These are phyloP conservation scores for Sebastes nivosus DNA, from an alignment of 2,797 vertebrate species.

Conservation along the genomic window DNA sequence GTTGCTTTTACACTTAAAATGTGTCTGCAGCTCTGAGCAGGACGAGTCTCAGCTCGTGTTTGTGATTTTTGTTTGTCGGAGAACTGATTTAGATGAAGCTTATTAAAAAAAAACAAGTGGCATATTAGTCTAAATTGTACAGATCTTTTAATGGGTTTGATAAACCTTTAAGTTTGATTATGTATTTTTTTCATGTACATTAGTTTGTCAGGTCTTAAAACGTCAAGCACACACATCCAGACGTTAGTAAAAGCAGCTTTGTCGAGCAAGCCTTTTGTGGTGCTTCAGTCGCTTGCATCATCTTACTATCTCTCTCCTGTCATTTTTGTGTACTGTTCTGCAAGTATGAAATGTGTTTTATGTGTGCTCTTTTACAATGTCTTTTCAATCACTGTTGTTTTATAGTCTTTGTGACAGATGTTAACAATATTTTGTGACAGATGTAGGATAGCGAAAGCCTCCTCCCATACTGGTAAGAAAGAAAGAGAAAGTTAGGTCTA, in stretches of 20 bases:
- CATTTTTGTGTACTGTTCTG: conserved; percentile 33
- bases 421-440: conserved; percentile 5
- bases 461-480: background rate
- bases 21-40: conserved; percentile 8
- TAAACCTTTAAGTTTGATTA: background rate
- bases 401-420: conserved; percentile 20
- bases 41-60: background rate
- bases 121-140: background rate
- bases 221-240: background rate
- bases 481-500: background rate
- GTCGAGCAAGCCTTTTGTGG: conserved; percentile 23
- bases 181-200: background rate
- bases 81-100: background rate
- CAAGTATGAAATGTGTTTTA: conserved; percentile 32
- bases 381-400: conserved; percentile 32
- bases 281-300: conserved; percentile 26
- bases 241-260: conserved; percentile 4
- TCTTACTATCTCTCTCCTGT: conserved; percentile 42
- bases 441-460: background rate
- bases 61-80: background rate
- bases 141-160: background rate
- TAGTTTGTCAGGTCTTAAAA: background rate
- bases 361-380: conserved; percentile 39
- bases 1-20: conserved; percentile 29
- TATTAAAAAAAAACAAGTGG: background rate